These are phyloP conservation scores for Diglossa cyanea DNA, from an alignment of 2,797 vertebrate genomes.

Conservation along the genomic window DNA sequence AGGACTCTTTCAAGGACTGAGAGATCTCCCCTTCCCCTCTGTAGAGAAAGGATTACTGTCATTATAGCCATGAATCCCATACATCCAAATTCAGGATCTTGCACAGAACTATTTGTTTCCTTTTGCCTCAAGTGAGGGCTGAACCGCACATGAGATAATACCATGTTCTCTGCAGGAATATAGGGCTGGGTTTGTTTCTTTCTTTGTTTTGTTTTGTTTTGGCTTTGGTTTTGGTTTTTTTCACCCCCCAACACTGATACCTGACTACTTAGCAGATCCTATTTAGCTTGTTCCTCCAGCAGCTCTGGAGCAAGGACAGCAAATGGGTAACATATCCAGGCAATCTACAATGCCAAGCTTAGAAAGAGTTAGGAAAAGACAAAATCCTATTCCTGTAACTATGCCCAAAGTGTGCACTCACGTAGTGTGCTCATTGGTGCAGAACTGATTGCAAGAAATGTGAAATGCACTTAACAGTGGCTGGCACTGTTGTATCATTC, in stretches of 20 bases:
- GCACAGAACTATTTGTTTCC: background rate
- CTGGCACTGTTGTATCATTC: slow-evolving; percentile 35
- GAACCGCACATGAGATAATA: rapidly evolving
- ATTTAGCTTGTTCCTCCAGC: background rate
- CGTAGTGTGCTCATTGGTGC: background rate
- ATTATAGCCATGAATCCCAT: background rate
- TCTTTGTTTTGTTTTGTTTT: background rate
- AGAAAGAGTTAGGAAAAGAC: background rate
- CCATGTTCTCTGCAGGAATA: background rate
- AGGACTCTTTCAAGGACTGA: background rate
- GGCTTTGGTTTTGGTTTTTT: background rate
- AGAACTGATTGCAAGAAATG: background rate
- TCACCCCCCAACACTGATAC: rapidly evolving
- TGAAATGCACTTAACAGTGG: background rate
- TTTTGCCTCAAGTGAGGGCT: background rate
- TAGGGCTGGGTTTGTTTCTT: background rate
- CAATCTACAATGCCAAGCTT: background rate
- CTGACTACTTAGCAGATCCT: background rate
- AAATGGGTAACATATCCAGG: background rate
- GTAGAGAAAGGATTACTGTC: background rate
- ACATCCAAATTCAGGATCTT: background rate
- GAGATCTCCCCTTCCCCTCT: background rate
- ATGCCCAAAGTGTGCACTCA: background rate
- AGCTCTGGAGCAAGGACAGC: background rate
- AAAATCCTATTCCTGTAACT: background rate